Evolutionary conservation across 1,140 invertebrate genomes (phyloP).

Genomic region (Cyphomyrmex costatus): DNA sequence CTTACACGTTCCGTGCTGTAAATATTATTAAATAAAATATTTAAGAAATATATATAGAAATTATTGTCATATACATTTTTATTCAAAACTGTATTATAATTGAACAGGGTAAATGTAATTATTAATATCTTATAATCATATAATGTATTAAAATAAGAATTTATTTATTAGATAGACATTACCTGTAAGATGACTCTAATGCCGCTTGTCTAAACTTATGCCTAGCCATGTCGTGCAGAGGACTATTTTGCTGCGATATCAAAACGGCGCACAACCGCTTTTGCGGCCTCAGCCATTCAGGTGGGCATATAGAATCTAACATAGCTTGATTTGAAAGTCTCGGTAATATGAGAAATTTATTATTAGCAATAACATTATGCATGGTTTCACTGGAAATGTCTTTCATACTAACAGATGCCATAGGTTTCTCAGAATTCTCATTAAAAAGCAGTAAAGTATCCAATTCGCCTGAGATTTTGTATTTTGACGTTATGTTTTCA

Average conservation of each 20-base stretch:
- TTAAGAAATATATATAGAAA: neutral
- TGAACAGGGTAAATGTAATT: neutral
- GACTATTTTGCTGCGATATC: constrained; percentile 90
- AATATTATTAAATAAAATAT: constrained; percentile 40
- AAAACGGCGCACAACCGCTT: constrained; percentile 96
- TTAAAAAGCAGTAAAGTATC: constrained; percentile 97
- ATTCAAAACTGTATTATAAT: neutral
- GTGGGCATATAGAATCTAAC: constrained; percentile 94
- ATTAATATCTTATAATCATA: constrained; percentile 2
- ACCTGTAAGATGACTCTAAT: constrained; percentile 88
- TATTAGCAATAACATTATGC: constrained; percentile 95
- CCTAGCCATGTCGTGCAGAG: constrained; percentile 88
- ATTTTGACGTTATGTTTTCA: constrained; percentile 89
- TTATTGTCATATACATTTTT: neutral
- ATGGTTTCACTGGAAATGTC: constrained; percentile 95
- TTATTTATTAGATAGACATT: constrained; percentile 51
- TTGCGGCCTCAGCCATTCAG: constrained; percentile 93
- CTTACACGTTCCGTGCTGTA: constrained; percentile 90
- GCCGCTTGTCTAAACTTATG: constrained; percentile 90
- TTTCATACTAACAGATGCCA: constrained; percentile 94
- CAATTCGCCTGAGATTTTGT: constrained; percentile 91
- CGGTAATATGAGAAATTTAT: constrained; percentile 96
- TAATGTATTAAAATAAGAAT: constrained; percentile 20
- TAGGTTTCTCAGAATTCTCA: constrained; percentile 93
- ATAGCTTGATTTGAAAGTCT: constrained; percentile 96